Conservation (phyloP, 2,888 invertebrate species). For the Micropterix aruncella region DNA sequence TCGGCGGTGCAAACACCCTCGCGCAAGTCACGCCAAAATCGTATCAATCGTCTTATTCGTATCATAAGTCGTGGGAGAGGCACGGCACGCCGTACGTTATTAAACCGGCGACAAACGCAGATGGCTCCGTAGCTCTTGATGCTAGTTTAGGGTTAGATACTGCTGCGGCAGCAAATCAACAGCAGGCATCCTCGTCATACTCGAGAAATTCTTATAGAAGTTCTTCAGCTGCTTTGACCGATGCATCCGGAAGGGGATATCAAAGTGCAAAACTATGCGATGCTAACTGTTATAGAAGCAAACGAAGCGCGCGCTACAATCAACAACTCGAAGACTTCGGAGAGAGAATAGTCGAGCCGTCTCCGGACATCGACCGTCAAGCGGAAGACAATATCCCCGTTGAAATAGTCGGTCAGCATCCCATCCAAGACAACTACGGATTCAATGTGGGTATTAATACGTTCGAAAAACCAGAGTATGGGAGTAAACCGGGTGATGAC, state of each 20-base stretch:
- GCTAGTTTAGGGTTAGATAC: too few relatives aligned
- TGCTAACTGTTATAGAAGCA: not conserved
- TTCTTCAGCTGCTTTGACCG: not conserved
- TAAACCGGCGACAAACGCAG: constrained; percentile 18
- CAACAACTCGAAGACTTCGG: constrained; percentile 14
- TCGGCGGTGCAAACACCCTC: not conserved
- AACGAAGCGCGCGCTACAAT: not conserved
- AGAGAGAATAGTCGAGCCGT: constrained; percentile 16
- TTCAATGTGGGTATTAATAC: not conserved
- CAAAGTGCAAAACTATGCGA: not conserved
- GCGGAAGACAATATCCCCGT: constrained; percentile 7
- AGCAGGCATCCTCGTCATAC: not conserved
- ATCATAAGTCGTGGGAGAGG: constrained; percentile 37
- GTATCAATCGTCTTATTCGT: constrained; percentile 35
- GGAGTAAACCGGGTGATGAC: not conserved
- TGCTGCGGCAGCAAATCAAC: not conserved
- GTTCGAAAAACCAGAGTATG: not conserved
- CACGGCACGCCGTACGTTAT: constrained; percentile 37
- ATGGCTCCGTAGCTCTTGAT: not conserved
- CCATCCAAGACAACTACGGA: not conserved
- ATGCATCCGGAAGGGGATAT: not conserved
- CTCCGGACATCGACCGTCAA: constrained; percentile 12
- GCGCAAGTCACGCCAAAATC: constrained; percentile 21
- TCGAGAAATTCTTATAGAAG: not conserved
- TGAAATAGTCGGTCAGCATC: not conserved